These are phyloP conservation scores for Anniella stebbinsi DNA, from an alignment of 2,797 vertebrate genomes.

Conservation along the genomic window DNA sequence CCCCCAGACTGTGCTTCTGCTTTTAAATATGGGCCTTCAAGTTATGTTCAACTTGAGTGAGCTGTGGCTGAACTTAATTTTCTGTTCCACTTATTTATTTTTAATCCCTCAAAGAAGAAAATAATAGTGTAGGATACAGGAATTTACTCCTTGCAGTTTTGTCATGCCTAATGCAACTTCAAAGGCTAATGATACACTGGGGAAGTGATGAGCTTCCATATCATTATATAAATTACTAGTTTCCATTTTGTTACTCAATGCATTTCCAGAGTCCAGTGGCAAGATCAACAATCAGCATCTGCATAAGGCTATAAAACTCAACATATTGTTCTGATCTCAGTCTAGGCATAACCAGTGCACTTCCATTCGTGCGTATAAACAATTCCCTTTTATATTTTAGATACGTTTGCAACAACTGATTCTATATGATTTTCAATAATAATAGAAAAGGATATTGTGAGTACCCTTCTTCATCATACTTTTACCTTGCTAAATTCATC, in stretches of 20 bases:
- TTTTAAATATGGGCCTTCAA: too few species aligned
- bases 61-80: too few species aligned
- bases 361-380: neutral
- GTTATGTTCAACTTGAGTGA: too few species aligned
- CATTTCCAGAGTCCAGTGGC: neutral
- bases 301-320: neutral
- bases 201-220: too few species aligned
- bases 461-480: too few species aligned
- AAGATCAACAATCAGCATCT: neutral
- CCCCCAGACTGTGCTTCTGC: too few species aligned
- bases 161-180: neutral
- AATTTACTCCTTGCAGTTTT: neutral
- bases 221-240: neutral
- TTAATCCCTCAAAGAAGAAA: neutral
- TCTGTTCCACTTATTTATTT: too few species aligned
- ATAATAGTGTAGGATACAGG: neutral
- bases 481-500: neutral
- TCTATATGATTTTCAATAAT: neutral
- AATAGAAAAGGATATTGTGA: too few species aligned
- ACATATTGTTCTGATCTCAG: neutral
- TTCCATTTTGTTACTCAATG: neutral
- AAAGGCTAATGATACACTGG: neutral
- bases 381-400: neutral
- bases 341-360: neutral
- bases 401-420: too few species aligned